Conservation (phyloP, 2,113 vertebrate species). For the Notechis scutatus region DNA sequence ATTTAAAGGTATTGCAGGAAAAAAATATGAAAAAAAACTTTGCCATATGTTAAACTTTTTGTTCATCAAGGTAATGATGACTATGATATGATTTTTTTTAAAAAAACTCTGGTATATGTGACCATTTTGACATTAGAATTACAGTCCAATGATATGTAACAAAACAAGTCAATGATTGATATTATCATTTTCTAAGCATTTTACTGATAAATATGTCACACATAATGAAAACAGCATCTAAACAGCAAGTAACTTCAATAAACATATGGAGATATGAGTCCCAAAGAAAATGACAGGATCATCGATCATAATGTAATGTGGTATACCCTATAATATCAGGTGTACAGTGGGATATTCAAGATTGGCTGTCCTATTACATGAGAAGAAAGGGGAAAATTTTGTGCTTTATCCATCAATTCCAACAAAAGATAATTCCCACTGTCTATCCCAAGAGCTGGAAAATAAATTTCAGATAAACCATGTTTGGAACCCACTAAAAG, state of each 20-base stretch:
- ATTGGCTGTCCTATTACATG: background rate
- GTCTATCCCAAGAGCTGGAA: background rate
- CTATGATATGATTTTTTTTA: background rate
- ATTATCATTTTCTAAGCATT: conserved; percentile 8
- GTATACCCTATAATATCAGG: background rate
- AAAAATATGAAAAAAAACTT: background rate
- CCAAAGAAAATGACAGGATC: conserved; percentile 3
- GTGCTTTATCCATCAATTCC: background rate
- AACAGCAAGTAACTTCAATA: conserved; percentile 19
- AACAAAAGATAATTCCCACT: background rate
- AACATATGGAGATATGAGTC: background rate
- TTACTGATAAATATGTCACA: background rate
- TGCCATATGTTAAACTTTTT: background rate
- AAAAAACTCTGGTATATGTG: background rate
- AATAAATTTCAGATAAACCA: background rate
- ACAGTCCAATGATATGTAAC: background rate
- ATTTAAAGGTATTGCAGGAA: background rate
- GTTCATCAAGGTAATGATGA: background rate
- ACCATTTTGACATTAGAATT: background rate
- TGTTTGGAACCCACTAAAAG: background rate
- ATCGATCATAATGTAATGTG: background rate
- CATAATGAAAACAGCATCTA: background rate
- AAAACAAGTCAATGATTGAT: background rate
- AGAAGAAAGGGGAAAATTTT: background rate
- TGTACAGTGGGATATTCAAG: background rate